These are phyloP conservation scores for Streptopelia turtur DNA, from an alignment of 2,797 vertebrate genomes.

Conservation along the genomic window DNA sequence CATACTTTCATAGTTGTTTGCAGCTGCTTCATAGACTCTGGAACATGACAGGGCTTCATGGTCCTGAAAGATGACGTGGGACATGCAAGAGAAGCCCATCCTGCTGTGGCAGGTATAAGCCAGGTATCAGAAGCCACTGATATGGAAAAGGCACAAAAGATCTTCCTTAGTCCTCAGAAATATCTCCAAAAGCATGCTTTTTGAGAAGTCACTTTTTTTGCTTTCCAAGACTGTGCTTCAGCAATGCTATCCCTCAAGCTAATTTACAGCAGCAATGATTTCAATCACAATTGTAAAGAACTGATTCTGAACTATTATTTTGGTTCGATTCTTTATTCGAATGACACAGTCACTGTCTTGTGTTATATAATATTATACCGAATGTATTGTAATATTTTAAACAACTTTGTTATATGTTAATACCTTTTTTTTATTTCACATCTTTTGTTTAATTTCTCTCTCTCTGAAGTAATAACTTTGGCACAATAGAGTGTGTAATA, in stretches of 20 bases:
- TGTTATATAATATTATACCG: background rate
- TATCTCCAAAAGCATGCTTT: background rate
- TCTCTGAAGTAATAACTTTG: background rate
- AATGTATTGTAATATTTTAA: background rate
- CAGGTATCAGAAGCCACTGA: background rate
- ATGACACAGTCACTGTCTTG: background rate
- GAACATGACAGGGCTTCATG: background rate
- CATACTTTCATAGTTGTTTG: background rate
- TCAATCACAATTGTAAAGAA: background rate
- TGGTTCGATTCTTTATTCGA: background rate
- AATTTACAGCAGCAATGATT: background rate
- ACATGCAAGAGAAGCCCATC: background rate
- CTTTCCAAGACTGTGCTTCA: background rate
- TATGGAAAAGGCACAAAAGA: background rate
- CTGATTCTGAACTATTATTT: background rate
- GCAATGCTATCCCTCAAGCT: background rate
- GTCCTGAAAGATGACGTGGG: background rate
- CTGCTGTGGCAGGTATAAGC: background rate
- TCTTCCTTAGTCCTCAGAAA: background rate
- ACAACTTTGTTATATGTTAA: background rate
- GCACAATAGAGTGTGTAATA: background rate
- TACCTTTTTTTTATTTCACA: background rate
- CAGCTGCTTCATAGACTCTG: background rate
- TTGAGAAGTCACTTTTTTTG: background rate
- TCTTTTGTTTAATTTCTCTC: constrained; percentile 7